phyloP scores from a whole-genome alignment of 2,797 vertebrate genomes.

The Streptopelia turtur region DNA sequence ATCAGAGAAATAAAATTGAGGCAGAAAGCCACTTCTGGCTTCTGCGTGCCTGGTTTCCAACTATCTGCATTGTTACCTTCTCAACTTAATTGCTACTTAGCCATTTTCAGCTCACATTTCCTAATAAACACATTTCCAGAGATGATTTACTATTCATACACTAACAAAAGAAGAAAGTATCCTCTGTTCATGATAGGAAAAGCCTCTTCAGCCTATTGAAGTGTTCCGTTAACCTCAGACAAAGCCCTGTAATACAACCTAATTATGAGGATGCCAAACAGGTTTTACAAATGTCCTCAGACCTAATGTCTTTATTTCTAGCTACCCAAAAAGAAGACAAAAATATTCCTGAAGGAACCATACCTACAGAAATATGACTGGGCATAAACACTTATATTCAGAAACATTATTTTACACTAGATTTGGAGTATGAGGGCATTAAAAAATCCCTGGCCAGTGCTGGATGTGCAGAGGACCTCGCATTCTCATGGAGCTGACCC shows the following conservation, averaged over 20 bases:
- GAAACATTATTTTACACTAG: neutral
- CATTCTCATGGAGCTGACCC: neutral
- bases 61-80: neutral
- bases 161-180: conserved; percentile 46
- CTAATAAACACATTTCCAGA: conserved; percentile 43
- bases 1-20: neutral
- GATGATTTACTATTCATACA: conserved; percentile 24
- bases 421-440: neutral
- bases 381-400: neutral
- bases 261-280: conserved; percentile 29
- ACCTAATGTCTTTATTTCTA: neutral
- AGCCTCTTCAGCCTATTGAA: conserved; percentile 34
- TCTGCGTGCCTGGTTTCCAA: neutral
- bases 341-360: neutral
- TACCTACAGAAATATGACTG: neutral
- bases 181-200: neutral
- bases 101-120: conserved; percentile 8
- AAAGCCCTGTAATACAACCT: conserved; percentile 29
- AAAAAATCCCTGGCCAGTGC: neutral
- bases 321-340: neutral
- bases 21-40: neutral
- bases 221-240: conserved; percentile 26
- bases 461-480: neutral
- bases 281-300: neutral
- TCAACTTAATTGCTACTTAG: neutral